Evolutionary conservation across 1,140 invertebrate genomes (phyloP).

Genomic region (Diorhabda elongata): DNA sequence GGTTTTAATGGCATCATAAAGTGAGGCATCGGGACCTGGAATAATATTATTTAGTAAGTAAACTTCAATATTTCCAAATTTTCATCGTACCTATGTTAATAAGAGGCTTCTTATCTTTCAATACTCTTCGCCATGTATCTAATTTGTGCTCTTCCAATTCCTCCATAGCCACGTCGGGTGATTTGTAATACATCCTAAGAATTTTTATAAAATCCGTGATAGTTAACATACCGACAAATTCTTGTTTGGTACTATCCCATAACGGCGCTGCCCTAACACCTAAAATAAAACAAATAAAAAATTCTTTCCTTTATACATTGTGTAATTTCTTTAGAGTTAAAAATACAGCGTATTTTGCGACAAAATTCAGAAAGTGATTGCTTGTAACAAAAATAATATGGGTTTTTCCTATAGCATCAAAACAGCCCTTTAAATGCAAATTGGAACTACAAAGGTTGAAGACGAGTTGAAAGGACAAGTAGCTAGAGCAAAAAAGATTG

Average conservation of each 20-base stretch:
- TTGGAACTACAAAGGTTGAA: too few species aligned
- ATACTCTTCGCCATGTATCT: conserved; percentile 83
- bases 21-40: conserved; percentile 74
- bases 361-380: too few species aligned
- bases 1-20: conserved; percentile 90
- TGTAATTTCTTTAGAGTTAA: too few species aligned
- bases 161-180: conserved; percentile 85
- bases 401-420: too few species aligned
- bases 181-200: conserved; percentile 95
- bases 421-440: too few species aligned
- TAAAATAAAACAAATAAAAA: conserved; percentile 41
- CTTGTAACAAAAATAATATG: too few species aligned
- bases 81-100: conserved; percentile 63
- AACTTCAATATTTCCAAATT: too few species aligned
- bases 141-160: conserved; percentile 97
- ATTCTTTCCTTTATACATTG: too few species aligned
- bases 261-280: conserved; percentile 94
- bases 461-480: too few species aligned
- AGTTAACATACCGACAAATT: conserved; percentile 96
- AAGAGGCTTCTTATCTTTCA: conserved; percentile 77
- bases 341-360: too few species aligned
- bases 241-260: conserved; percentile 90
- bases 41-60: not conserved
- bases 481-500: too few species aligned
- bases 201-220: conserved; percentile 99